Conservation (phyloP, 2,888 invertebrate genomes). For the Macrophya annulata region DNA sequence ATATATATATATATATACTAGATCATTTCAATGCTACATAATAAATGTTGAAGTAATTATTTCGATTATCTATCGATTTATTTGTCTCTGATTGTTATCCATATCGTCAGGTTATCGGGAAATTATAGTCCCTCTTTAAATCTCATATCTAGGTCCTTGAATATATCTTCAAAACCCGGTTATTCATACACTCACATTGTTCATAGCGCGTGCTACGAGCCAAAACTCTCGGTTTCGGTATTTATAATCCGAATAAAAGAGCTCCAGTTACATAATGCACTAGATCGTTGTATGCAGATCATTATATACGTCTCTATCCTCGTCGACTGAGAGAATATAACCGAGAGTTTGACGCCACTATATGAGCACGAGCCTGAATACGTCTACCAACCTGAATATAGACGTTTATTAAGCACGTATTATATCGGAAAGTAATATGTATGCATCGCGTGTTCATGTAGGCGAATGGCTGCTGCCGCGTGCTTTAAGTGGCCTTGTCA, state of each 20-base stretch:
- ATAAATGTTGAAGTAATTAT: too few species aligned
- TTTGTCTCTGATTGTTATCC: too few species aligned
- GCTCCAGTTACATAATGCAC: conserved; percentile 11
- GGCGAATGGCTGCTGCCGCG: neutral
- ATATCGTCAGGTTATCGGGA: too few species aligned
- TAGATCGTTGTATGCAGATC: conserved; percentile 30
- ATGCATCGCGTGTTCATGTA: conserved; percentile 23
- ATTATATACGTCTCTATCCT: neutral
- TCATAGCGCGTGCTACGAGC: neutral
- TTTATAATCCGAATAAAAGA: neutral
- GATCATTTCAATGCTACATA: too few species aligned
- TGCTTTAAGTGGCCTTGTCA: conserved; percentile 40
- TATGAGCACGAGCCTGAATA: neutral
- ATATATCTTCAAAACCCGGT: neutral
- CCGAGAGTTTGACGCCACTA: neutral
- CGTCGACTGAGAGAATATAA: neutral
- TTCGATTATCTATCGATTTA: too few species aligned
- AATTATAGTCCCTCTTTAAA: neutral
- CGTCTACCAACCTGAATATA: neutral
- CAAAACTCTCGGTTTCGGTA: neutral
- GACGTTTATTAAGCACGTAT: neutral
- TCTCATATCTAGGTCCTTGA: neutral
- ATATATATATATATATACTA: too few species aligned
- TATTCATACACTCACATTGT: neutral
- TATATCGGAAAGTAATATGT: neutral